phyloP scores from a whole-genome alignment of 2,113 vertebrate genomes.

The Casuarius casuarius region DNA sequence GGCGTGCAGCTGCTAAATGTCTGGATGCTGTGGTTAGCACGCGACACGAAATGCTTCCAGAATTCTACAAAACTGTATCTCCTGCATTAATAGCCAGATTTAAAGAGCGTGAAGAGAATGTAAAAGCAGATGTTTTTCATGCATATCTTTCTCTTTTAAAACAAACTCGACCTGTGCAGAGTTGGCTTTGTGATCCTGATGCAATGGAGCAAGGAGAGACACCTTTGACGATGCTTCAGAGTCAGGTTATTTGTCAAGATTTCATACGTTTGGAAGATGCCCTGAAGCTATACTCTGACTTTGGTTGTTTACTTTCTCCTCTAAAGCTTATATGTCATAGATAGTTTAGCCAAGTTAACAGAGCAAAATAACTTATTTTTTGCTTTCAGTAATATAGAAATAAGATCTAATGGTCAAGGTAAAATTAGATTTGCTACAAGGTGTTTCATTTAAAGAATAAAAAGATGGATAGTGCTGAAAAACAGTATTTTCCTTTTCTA shows the following conservation, averaged over 20 bases:
- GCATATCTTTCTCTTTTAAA: slow-evolving; percentile 97
- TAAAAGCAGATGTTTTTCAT: slow-evolving; percentile 98
- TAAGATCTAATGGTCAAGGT: not conserved
- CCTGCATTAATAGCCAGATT: slow-evolving; percentile 96
- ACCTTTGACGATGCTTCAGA: slow-evolving; percentile 97
- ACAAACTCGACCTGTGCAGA: slow-evolving; percentile 97
- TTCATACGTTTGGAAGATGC: not conserved
- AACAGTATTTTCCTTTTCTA: not conserved
- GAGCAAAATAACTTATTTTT: not conserved
- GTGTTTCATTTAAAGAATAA: not conserved
- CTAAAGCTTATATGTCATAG: not conserved
- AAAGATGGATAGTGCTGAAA: not conserved
- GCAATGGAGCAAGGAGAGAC: slow-evolving; percentile 99
- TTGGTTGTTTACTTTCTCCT: not conserved
- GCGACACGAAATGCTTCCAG: slow-evolving; percentile 98
- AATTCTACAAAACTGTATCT: slow-evolving; percentile 97
- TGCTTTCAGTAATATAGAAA: accelerated
- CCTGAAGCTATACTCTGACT: not conserved
- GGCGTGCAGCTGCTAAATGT: slow-evolving; percentile 95
- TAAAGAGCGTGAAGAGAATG: slow-evolving; percentile 98
- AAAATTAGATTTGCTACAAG: not conserved
- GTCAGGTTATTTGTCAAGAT: slow-evolving; percentile 83
- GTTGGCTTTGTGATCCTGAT: slow-evolving; percentile 96
- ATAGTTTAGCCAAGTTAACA: not conserved
- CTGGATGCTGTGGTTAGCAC: slow-evolving; percentile 96